A percentile compares a stretch with the other conserved stretches of the same genome.
These are phyloP conservation scores for Rhadina sibilatrix DNA, from an alignment of 2,113 vertebrate genomes.

Conservation along the genomic window DNA sequence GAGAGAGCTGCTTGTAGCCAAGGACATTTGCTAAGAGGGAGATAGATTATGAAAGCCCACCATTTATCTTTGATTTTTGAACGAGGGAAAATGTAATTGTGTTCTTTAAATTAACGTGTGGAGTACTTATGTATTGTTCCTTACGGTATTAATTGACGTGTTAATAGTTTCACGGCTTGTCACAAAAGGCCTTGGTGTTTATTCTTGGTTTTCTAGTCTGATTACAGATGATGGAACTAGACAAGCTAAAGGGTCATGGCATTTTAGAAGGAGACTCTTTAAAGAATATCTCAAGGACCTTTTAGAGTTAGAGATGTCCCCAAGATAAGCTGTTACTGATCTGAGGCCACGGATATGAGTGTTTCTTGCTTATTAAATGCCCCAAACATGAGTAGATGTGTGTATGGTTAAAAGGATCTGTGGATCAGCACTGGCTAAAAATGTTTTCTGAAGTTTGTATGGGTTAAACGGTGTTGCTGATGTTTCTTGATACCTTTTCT, in stretches of 20 bases:
- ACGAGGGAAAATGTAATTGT: not conserved
- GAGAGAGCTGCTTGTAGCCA: not conserved
- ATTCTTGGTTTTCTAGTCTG: not conserved
- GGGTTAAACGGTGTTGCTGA: not conserved
- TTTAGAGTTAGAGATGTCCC: not conserved
- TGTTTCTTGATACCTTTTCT: not conserved
- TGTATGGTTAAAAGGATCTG: not conserved
- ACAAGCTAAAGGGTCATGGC: not conserved
- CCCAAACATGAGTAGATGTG: not conserved
- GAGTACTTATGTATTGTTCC: not conserved
- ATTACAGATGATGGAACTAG: not conserved
- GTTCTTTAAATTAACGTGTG: not conserved
- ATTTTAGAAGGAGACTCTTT: not conserved
- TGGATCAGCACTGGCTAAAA: not conserved
- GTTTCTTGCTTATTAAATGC: not conserved
- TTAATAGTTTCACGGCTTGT: not conserved
- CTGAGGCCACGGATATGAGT: not conserved
- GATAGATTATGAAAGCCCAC: not conserved
- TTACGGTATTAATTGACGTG: not conserved
- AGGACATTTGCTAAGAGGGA: not conserved
- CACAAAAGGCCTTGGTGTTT: not conserved
- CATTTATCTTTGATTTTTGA: not conserved
- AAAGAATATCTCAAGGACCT: not conserved
- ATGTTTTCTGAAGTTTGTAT: not conserved
- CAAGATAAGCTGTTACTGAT: not conserved